Conservation (phyloP, 2,113 vertebrate species). For the Callipepla californica region DNA sequence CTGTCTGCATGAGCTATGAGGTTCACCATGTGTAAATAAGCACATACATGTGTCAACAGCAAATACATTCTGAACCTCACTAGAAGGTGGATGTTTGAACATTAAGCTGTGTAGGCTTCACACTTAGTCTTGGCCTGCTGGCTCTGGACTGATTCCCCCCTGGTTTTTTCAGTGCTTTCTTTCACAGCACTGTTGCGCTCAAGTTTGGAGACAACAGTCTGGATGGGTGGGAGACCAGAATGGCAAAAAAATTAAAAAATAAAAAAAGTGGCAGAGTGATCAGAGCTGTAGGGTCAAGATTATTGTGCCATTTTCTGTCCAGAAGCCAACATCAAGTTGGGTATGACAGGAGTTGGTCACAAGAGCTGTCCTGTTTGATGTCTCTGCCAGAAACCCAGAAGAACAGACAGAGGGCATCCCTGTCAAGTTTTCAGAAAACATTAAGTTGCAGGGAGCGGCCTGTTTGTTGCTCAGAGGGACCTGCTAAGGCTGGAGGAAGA, state of each 20-base stretch:
- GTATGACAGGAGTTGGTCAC: neutral
- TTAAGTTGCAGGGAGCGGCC: neutral
- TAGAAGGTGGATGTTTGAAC: neutral
- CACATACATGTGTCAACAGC: too few relatives aligned
- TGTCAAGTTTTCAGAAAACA: neutral
- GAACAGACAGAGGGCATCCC: neutral
- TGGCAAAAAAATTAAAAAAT: neutral
- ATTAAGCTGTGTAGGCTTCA: neutral
- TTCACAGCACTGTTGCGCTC: neutral
- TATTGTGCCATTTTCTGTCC: neutral
- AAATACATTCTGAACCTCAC: neutral
- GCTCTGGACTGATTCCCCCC: neutral
- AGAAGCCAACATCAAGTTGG: neutral
- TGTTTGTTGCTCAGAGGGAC: neutral
- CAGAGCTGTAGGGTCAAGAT: neutral
- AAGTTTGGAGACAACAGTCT: neutral
- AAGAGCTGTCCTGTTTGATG: neutral
- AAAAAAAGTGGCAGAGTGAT: neutral
- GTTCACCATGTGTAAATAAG: fast-evolving
- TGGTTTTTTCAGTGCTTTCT: neutral
- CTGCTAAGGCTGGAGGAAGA: neutral
- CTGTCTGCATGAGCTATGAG: neutral
- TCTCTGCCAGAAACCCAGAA: neutral
- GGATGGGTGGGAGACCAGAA: neutral
- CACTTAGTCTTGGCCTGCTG: neutral